A percentile compares a stretch with the other conserved stretches of the same genome.
These are phyloP conservation scores for Trichonephila inaurata DNA, from an alignment of 1,140 invertebrate genomes.

Conservation along the genomic window DNA sequence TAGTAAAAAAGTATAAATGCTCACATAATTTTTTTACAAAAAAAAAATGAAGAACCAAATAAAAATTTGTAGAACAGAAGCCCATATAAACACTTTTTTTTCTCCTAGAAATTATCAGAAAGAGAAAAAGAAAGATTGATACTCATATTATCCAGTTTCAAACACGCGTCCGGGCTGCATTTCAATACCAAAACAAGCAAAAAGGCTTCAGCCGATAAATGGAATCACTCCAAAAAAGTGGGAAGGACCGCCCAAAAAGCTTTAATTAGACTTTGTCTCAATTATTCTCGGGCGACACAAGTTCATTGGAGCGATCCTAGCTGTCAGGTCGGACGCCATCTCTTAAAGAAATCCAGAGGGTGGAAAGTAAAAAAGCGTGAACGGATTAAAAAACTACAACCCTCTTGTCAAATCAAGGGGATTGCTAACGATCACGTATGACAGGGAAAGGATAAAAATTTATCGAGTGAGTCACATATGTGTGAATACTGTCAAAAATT, in stretches of 20 bases:
- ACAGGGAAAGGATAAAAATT: constrained; percentile 16
- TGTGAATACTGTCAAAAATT: background rate
- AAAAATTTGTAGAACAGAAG: background rate
- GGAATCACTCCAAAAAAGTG: background rate
- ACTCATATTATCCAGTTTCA: background rate
- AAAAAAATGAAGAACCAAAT: background rate
- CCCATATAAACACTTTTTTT: constrained; percentile 1
- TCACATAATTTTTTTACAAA: too few relatives aligned
- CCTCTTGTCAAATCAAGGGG: constrained; percentile 15
- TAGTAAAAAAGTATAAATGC: too few relatives aligned
- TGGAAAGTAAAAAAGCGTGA: constrained; percentile 33
- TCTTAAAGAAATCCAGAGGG: background rate
- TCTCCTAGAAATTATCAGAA: background rate
- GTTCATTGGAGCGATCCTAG: background rate
- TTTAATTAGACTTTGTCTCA: constrained; percentile 48
- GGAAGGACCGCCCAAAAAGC: constrained; percentile 41
- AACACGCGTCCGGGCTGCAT: background rate
- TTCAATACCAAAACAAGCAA: background rate
- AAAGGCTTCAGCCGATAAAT: background rate
- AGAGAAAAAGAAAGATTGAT: background rate
- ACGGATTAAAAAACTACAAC: constrained; percentile 16
- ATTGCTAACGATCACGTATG: constrained; percentile 8
- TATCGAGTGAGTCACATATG: background rate
- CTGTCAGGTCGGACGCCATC: background rate
- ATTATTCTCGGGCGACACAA: constrained; percentile 38